Conservation (phyloP, 2,888 invertebrate genomes). For the Diarsia brunnea region DNA sequence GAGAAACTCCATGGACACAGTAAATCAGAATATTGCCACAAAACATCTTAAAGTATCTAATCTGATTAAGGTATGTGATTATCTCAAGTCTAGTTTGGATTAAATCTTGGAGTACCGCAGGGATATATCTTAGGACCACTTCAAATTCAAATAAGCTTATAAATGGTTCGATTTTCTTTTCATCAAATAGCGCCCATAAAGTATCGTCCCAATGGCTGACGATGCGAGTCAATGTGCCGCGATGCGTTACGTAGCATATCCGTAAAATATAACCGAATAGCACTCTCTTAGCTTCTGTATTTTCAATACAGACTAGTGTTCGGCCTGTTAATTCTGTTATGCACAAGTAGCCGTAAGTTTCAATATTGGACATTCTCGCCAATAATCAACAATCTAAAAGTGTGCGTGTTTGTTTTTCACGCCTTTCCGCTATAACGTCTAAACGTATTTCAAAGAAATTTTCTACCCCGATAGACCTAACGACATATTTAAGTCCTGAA, state of each 20-base stretch:
- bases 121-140: background rate
- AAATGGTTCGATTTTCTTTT: slow-evolving; percentile 21
- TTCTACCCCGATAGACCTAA: background rate
- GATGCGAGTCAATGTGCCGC: slow-evolving; percentile 26
- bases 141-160: background rate
- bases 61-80: background rate
- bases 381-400: background rate
- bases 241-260: slow-evolving; percentile 29
- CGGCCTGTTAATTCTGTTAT: background rate
- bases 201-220: slow-evolving; percentile 19
- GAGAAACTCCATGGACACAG: too few species aligned
- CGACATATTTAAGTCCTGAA: background rate
- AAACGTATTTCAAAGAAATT: background rate
- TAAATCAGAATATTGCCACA: too few species aligned
- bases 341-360: background rate
- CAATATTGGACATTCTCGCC: background rate
- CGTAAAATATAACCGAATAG: background rate
- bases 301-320: background rate
- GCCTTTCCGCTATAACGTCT: background rate
- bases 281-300: background rate
- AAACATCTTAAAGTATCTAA: too few species aligned
- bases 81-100: background rate
- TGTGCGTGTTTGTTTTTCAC: background rate
- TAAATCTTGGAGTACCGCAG: slow-evolving; percentile 5
- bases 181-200: slow-evolving; percentile 13